A percentile compares a stretch with the other conserved stretches of the same genome.
Conservation (phyloP, 2,797 vertebrate species). For the Leptodactylus fallax region DNA sequence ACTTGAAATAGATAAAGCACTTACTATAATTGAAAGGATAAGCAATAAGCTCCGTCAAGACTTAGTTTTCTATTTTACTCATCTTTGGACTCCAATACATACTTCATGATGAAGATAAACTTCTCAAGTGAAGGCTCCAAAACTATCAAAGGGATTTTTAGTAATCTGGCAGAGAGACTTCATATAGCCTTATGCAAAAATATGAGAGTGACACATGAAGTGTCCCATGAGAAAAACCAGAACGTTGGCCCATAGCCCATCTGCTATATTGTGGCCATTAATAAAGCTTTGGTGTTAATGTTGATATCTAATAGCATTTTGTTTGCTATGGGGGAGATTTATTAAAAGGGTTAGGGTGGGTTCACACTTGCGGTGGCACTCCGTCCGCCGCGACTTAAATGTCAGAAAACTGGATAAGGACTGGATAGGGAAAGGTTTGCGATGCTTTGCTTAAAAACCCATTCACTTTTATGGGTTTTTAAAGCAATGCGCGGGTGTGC, state of each 20-base stretch:
- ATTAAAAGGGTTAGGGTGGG: too few relatives aligned
- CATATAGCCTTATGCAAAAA: neutral
- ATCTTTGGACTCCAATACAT: neutral
- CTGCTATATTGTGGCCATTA: neutral
- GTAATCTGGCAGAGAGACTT: neutral
- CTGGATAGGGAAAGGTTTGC: too few relatives aligned
- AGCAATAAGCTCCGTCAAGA: constrained; percentile 6
- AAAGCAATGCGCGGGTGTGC: too few relatives aligned
- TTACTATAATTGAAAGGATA: constrained; percentile 27
- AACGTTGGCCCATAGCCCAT: neutral
- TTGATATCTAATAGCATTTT: neutral
- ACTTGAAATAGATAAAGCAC: constrained; percentile 12
- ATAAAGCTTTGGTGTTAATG: neutral
- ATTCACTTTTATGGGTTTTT: too few relatives aligned
- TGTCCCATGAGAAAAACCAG: neutral
- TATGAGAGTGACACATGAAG: neutral
- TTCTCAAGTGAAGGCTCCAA: neutral
- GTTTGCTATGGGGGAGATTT: too few relatives aligned
- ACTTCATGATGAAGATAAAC: constrained; percentile 3
- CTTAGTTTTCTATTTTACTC: neutral
- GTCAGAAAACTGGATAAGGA: too few relatives aligned
- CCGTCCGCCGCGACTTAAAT: too few relatives aligned
- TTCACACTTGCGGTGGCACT: too few relatives aligned
- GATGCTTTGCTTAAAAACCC: too few relatives aligned
- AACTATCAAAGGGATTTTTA: neutral